Evolutionary conservation across 2,888 invertebrate species (phyloP), one percentile per base, ranked within the genome.

Genomic region (Sipunculus nudus): DNA sequence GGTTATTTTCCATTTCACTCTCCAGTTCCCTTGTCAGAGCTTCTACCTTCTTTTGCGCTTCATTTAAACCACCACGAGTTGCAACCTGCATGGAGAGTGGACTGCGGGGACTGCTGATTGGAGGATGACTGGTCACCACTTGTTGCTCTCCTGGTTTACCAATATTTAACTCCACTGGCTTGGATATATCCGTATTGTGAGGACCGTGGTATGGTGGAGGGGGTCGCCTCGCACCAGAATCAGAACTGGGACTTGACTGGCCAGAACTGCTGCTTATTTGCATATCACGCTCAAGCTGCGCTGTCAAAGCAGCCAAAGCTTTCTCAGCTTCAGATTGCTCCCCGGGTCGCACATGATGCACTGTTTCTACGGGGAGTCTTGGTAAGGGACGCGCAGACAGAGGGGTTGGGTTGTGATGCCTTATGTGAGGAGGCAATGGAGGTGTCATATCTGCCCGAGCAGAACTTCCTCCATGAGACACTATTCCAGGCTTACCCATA

Each of bases 1-100:
- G 94, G 77, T 93, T 92, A 75, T 93, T 91, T 82, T 96, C 96
- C 90, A 97, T 93, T 86, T 96, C 94, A 81, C 94, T 94, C 82
- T 96, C 96, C 67, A 96, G 88, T 79, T 94, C 93, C 53, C 93
- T 87, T 16, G 95, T 95, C 65, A 96, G 87, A 78, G 94, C 94
- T 83, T 95, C 95, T 76, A 96, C 92, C 85, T 96, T 96, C 58
- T 92, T 89, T 84, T 96, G 93, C 31, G 95, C 95, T 83, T 95
- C 95, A 56, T 94, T 93, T 23, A 93, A 94, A 2, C 94, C 95
- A 85, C 86, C 55, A 3, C 93, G 92, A 40, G 93, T 93, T 46
- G 94, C 94, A 28, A 94, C 91, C 83, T 91, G 93, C 77, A 92
- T 94, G 0, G 94, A 93, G 68, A 94, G 84, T 54, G 94, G 84